Conservation (phyloP, 2,797 vertebrate species). For the Triplophysa yarkandensis region DNA sequence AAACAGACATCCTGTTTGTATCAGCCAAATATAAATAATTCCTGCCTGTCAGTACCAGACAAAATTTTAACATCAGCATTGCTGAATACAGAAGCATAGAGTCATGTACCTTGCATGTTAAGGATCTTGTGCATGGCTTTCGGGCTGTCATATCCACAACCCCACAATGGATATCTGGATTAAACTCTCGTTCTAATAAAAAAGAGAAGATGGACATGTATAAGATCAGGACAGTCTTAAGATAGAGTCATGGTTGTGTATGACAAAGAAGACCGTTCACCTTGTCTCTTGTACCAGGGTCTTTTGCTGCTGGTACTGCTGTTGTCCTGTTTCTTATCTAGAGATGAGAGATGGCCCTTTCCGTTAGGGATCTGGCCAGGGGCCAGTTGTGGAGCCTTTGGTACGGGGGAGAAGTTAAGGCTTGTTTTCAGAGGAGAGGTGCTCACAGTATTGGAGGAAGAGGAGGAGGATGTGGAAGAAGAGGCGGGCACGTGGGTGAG, state of each 20-base stretch:
- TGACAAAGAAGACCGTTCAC: conserved; percentile 68
- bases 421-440: conserved; percentile 90
- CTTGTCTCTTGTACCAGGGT: conserved; percentile 93
- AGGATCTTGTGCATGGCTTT: conserved; percentile 98
- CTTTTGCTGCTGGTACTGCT: conserved; percentile 88
- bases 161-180: conserved; percentile 97
- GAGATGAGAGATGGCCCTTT: conserved; percentile 89
- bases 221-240: not conserved
- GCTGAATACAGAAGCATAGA: not conserved
- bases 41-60: too few species aligned
- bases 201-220: conserved; percentile 34
- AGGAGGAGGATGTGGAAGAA: conserved; percentile 68
- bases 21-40: too few species aligned
- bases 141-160: conserved; percentile 93
- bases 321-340: conserved; percentile 84
- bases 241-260: not conserved
- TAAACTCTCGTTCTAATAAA: conserved; percentile 92
- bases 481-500: conserved; percentile 83
- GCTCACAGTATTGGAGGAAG: conserved; percentile 81
- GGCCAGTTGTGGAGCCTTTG: conserved; percentile 97
- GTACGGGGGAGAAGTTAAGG: conserved; percentile 99
- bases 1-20: too few species aligned
- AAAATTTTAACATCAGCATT: not conserved
- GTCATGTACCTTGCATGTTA: conserved; percentile 99
- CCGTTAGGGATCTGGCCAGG: conserved; percentile 96